Evolutionary conservation across 2,888 invertebrate genomes (phyloP).

Genomic region (Tetragnatha montana): DNA sequence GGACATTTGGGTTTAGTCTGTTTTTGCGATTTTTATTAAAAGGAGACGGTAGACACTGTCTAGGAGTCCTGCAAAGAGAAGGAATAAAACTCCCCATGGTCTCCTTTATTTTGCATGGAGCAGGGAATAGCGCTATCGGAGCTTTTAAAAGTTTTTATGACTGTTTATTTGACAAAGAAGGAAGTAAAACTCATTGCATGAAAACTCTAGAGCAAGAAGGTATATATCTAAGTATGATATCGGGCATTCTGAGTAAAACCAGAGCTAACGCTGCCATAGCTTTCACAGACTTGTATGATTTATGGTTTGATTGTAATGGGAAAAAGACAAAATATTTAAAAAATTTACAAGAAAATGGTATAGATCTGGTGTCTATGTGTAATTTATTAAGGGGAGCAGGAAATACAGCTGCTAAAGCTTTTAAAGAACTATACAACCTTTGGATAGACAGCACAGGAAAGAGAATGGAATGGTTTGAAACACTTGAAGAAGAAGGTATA

Average conservation of each 20-base stretch:
- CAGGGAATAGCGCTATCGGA: conserved; percentile 47
- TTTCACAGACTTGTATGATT: conserved; percentile 49
- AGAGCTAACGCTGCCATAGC: not conserved
- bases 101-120: conserved; percentile 43
- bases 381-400: conserved; percentile 44
- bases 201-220: conserved; percentile 48
- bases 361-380: conserved; percentile 38
- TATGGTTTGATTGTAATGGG: conserved; percentile 48
- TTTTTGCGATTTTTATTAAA: conserved; percentile 33
- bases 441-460: conserved; percentile 47
- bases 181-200: conserved; percentile 26
- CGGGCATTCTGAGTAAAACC: conserved; percentile 48
- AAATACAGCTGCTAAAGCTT: conserved; percentile 15
- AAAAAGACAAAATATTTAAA: conserved; percentile 52
- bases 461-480: not conserved
- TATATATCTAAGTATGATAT: conserved; percentile 36
- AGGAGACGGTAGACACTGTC: not conserved
- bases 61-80: conserved; percentile 41
- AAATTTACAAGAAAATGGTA: conserved; percentile 36
- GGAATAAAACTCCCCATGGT: conserved; percentile 21
- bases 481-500: not conserved
- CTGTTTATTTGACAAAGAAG: conserved; percentile 14
- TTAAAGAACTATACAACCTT: not conserved
- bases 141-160: conserved; percentile 26
- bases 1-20: conserved; percentile 33